Conservation (phyloP, 1,140 invertebrate genomes). For the Drosophila nikananu region DNA sequence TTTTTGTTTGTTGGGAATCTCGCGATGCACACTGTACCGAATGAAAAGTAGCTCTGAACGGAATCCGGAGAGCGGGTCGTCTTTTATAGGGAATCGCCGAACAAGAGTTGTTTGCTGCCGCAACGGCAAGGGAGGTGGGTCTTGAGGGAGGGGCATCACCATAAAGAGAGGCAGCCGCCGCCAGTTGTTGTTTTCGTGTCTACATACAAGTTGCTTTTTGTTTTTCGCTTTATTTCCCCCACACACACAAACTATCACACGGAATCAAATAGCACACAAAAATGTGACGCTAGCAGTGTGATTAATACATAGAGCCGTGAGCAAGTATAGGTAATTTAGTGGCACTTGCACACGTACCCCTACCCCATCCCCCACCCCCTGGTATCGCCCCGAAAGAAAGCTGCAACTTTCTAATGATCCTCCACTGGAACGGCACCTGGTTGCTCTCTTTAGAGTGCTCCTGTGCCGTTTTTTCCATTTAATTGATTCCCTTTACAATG, state of each 20-base stretch:
- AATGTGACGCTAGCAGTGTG: conserved; percentile 39
- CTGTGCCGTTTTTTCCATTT: not conserved
- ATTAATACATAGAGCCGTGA: conserved; percentile 29
- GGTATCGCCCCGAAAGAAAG: conserved; percentile 37
- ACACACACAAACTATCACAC: not conserved
- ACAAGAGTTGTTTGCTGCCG: conserved; percentile 32
- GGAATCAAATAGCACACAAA: conserved; percentile 7
- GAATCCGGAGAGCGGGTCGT: conserved; percentile 19
- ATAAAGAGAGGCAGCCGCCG: conserved; percentile 47
- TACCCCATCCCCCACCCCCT: not conserved
- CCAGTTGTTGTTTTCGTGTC: conserved; percentile 36
- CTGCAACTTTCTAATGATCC: conserved; percentile 68
- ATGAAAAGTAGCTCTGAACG: conserved; percentile 58
- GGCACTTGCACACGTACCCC: conserved; percentile 1
- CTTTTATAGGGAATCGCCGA: conserved; percentile 64
- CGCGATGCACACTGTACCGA: conserved; percentile 69
- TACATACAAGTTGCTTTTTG: conserved; percentile 33
- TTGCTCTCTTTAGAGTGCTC: conserved; percentile 15
- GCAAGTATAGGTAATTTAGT: conserved; percentile 10
- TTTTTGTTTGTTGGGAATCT: conserved; percentile 42
- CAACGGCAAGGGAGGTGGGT: not conserved
- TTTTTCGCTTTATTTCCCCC: conserved; percentile 17
- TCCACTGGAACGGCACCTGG: conserved; percentile 35
- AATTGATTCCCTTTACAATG: conserved; percentile 10
- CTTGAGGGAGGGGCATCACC: conserved; percentile 14